Conservation (phyloP, 2,888 invertebrate genomes). For the Eubasilissa splendida region DNA sequence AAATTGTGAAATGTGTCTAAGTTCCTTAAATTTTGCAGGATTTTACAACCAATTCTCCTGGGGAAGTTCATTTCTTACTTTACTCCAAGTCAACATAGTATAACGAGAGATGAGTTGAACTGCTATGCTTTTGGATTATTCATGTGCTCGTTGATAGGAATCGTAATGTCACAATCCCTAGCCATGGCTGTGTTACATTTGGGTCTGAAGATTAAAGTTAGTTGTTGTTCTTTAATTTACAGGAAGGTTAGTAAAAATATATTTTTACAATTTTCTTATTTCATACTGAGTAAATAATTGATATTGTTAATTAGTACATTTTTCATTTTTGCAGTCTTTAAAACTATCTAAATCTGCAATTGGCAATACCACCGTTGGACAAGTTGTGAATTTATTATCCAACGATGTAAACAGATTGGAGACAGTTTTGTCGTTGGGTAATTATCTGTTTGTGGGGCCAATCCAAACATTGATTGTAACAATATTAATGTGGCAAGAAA, state of each 20-base stretch:
- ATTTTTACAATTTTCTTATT: neutral
- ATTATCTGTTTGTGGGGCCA: conserved; percentile 73
- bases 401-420: conserved; percentile 75
- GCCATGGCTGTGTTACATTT: conserved; percentile 73
- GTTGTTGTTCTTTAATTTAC: conserved; percentile 84
- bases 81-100: conserved; percentile 4
- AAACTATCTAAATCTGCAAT: conserved; percentile 69
- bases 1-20: neutral
- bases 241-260: conserved; percentile 80
- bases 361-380: conserved; percentile 71
- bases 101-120: conserved; percentile 47
- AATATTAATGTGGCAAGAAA: conserved; percentile 64
- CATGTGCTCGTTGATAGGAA: conserved; percentile 37
- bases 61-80: conserved; percentile 57
- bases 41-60: conserved; percentile 56
- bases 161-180: conserved; percentile 47
- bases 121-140: conserved; percentile 50
- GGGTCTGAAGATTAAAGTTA: conserved; percentile 85
- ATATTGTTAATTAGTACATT: conserved; percentile 58
- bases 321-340: conserved; percentile 63
- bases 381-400: conserved; percentile 74
- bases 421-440: conserved; percentile 69
- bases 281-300: conserved; percentile 2
- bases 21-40: conserved; percentile 45
- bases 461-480: conserved; percentile 69